A percentile compares a stretch with the other conserved stretches of the same genome.
Conservation (phyloP, 2,113 vertebrate genomes). For the Pungitius pungitius region DNA sequence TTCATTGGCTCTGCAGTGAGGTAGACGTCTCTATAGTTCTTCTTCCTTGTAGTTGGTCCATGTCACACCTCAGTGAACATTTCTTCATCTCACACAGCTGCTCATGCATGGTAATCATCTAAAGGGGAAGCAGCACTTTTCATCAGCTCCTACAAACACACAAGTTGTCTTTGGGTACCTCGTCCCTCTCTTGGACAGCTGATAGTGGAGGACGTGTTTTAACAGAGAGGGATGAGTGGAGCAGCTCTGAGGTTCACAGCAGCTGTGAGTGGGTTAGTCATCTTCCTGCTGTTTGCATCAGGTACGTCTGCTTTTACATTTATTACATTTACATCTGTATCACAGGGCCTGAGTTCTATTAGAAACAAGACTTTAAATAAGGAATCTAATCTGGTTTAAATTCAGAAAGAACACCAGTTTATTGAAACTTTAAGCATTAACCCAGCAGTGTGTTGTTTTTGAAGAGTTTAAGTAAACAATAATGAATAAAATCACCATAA, state of each 20-base stretch:
- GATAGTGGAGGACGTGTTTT: neutral
- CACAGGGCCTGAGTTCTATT: neutral
- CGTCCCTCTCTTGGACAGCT: too few relatives aligned
- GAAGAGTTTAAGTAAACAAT: neutral
- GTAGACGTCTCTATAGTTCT: neutral
- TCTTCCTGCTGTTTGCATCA: conserved; percentile 10
- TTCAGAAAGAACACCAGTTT: neutral
- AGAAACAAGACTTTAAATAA: neutral
- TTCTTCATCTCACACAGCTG: neutral
- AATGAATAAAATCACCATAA: neutral
- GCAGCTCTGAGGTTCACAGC: neutral
- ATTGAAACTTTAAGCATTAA: neutral
- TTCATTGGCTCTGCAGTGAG: neutral
- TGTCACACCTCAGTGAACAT: neutral
- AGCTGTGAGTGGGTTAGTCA: conserved; percentile 1
- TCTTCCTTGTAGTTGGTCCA: too few relatives aligned
- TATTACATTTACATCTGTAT: neutral
- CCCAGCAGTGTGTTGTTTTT: neutral
- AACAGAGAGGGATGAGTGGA: neutral
- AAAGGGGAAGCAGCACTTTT: neutral
- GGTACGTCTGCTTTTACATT: conserved; percentile 9
- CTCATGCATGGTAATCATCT: neutral
- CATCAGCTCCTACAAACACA: neutral
- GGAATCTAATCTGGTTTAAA: neutral
- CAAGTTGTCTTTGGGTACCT: neutral